Evolutionary conservation across 1,140 invertebrate genomes (phyloP), one percentile per base, ranked within the genome.

Genomic region (Prorops nasuta): DNA sequence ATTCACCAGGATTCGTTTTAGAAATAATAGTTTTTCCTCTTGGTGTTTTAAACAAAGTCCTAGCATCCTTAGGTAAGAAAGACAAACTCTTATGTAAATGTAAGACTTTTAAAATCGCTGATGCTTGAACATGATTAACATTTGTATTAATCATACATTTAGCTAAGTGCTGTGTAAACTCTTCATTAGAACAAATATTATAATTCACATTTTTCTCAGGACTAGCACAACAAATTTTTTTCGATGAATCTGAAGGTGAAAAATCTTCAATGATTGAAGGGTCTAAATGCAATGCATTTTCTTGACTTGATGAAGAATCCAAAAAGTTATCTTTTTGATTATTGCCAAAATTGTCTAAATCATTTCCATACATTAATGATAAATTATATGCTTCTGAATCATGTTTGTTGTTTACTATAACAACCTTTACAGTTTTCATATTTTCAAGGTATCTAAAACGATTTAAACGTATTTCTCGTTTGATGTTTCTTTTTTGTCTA

Each of bases 91-190:
- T 20, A 42, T 49, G 47, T 7, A 31, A 35, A 42, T 39, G 41
- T 20, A 49, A 41, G 3, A 49, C 47, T 41, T 24, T 21, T 21
- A 49, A 24, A 12, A 49, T 49, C 20, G 19, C 32, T 19, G 41
- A 28, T 15, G 17, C 39, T 41, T 41, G 38, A 34, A 42, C 39
- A 42, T 49, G 38, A 14, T 24, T 35, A 1, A 49, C 21, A 14
- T 49, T 34, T 35, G 41, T 49, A 6, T 21, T n/a, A 42, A 36
- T 36, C 14, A 49, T 42, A 49, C 45, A 48, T 31, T 39, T 32
- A 17, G 14, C 9, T 39, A 48, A 21, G n/a, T 41, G 16, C 2
- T 15, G 17, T 10, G 12, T 15, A 18, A 41, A 35, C 6, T 1
- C 32, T 12, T 45, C 31, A 20, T 45, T n/a, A 22, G 22, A 34